phyloP scores from a whole-genome alignment of 2,797 vertebrate species.

The Tangara arthus region DNA sequence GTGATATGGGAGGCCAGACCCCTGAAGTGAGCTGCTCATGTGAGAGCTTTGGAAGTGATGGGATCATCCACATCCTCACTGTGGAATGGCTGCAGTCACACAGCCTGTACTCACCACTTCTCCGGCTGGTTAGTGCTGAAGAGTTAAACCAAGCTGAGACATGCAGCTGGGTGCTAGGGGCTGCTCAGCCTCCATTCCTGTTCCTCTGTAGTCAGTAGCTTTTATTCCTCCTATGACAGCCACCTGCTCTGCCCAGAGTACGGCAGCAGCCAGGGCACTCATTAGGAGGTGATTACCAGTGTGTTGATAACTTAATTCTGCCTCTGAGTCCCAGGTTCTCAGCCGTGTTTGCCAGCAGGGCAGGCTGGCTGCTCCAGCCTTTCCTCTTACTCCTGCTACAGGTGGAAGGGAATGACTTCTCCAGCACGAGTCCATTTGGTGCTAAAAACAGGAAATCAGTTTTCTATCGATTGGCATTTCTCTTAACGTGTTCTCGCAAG shows the following conservation, averaged over 20 bases:
- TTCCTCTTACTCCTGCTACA: neutral
- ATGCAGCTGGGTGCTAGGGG: neutral
- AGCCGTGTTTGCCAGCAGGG: rapidly evolving
- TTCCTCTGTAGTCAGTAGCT: neutral
- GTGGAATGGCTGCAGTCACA: neutral
- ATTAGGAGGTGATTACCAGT: neutral
- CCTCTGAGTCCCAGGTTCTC: rapidly evolving
- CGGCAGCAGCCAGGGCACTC: neutral
- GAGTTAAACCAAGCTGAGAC: neutral
- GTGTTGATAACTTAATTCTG: neutral
- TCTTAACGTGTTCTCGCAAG: slow-evolving; percentile 55
- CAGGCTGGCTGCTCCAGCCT: neutral
- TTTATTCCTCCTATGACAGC: neutral
- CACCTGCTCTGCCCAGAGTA: rapidly evolving
- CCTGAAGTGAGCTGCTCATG: rapidly evolving
- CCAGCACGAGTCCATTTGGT: neutral
- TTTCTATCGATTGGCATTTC: slow-evolving; percentile 51
- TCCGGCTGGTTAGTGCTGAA: neutral
- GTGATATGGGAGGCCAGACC: rapidly evolving
- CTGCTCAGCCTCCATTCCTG: neutral
- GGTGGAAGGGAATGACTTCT: neutral
- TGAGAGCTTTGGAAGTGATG: neutral
- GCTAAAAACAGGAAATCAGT: slow-evolving; percentile 57
- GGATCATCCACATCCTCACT: rapidly evolving
- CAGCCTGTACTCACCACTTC: rapidly evolving